phyloP scores from a whole-genome alignment of 1,140 invertebrate species.

The Eriosoma lanigerum region DNA sequence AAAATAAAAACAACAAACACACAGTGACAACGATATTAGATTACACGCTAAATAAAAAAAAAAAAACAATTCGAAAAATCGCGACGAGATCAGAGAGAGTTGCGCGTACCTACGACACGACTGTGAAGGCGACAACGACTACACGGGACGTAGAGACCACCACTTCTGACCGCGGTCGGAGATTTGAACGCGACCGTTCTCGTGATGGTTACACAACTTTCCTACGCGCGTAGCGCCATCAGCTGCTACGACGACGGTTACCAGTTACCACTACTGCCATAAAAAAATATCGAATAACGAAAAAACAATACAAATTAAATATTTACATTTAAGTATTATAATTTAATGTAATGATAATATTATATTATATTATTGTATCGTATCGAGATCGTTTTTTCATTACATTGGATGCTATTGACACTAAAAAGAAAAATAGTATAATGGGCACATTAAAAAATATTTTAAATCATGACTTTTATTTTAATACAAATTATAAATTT shows the following conservation, averaged over 20 bases:
- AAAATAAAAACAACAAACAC: too few relatives aligned
- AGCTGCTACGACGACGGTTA: not conserved
- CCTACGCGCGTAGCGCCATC: constrained; percentile 31
- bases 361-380: not conserved
- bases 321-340: not conserved
- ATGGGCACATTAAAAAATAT: too few relatives aligned
- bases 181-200: too few relatives aligned
- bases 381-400: too few relatives aligned
- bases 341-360: not conserved
- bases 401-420: too few relatives aligned
- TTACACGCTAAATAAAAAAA: too few relatives aligned
- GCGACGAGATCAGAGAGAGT: constrained; percentile 32
- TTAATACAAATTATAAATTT: too few relatives aligned
- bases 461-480: too few relatives aligned
- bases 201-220: constrained; percentile 33
- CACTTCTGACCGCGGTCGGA: constrained; percentile 39
- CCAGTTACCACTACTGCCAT: not conserved
- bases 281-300: too few relatives aligned
- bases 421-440: too few relatives aligned
- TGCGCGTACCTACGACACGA: constrained; percentile 1
- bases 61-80: too few relatives aligned
- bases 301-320: constrained; percentile 1
- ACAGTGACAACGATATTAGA: too few relatives aligned
- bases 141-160: constrained; percentile 38
- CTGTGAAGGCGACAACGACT: not conserved